Conservation (phyloP, 2,888 invertebrate genomes). For the Sturmia bella region DNA sequence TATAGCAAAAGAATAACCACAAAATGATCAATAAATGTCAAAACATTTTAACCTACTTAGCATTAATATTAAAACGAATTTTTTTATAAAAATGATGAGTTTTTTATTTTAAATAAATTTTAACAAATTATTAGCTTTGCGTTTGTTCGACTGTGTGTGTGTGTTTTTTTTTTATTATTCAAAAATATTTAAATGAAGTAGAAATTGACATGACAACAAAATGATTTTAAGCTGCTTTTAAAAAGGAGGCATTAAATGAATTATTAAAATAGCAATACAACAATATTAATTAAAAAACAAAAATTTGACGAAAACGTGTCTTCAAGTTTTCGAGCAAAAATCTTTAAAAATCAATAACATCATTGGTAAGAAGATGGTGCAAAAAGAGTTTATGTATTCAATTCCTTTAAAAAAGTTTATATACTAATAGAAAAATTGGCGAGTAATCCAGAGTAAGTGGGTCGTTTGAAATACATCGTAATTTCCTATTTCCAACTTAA, state of each 20-base stretch:
- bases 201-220: constrained; percentile 64
- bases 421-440: no score
- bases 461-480: no score
- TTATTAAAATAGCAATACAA: constrained; percentile 3
- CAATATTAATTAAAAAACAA: neutral
- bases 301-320: constrained; percentile 6
- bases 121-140: constrained; percentile 56
- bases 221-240: constrained; percentile 65
- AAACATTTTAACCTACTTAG: constrained; percentile 64
- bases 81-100: constrained; percentile 19
- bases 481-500: no score
- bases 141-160: neutral
- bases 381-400: no score
- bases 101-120: constrained; percentile 39
- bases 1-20: constrained; percentile 1
- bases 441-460: no score
- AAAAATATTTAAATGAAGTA: constrained; percentile 13
- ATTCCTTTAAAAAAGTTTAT: no score
- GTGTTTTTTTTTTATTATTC: neutral
- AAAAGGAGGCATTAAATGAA: constrained; percentile 53
- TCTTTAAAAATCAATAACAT: neutral
- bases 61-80: constrained; percentile 45
- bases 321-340: neutral
- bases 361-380: neutral
- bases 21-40: constrained; percentile 60